phyloP scores from a whole-genome alignment of 2,888 invertebrate species.

The Chrysotoxum bicinctum region DNA sequence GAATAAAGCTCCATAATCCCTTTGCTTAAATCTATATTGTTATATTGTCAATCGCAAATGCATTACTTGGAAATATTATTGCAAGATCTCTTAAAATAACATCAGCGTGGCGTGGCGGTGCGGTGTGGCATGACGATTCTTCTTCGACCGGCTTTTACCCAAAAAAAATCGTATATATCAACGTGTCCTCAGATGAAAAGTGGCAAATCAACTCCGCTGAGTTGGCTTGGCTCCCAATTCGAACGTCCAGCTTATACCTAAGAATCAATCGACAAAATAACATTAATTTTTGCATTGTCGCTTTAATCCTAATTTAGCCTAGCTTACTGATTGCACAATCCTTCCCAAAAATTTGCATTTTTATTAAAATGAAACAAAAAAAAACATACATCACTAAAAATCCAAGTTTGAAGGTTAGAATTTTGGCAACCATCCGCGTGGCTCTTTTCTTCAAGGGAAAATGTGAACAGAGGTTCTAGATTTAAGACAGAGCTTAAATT shows the following conservation, averaged over 20 bases:
- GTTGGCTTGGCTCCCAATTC: too few relatives aligned
- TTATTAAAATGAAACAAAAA: neutral
- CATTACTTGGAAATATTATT: neutral
- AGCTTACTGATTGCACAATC: neutral
- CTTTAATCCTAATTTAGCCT: neutral
- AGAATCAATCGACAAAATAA: neutral
- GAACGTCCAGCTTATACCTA: neutral
- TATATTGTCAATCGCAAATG: neutral
- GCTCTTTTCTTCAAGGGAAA: constrained; percentile 57
- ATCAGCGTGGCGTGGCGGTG: constrained; percentile 57
- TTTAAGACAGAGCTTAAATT: neutral
- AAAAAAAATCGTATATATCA: neutral
- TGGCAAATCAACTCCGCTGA: neutral
- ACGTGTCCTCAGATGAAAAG: constrained; percentile 8
- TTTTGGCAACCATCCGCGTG: constrained; percentile 72
- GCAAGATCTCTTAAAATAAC: constrained; percentile 39
- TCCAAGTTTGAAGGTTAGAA: constrained; percentile 68
- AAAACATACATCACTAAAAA: neutral
- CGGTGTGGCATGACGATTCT: constrained; percentile 7
- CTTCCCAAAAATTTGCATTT: neutral
- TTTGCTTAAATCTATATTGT: neutral
- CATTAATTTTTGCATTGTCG: neutral
- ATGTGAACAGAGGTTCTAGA: neutral
- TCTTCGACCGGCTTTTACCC: constrained; percentile 43
- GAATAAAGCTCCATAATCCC: neutral